A percentile compares a stretch with the other conserved stretches of the same genome.
Evolutionary conservation across 1,140 invertebrate species (phyloP).

Genomic region (Caligus rogercresseyi): DNA sequence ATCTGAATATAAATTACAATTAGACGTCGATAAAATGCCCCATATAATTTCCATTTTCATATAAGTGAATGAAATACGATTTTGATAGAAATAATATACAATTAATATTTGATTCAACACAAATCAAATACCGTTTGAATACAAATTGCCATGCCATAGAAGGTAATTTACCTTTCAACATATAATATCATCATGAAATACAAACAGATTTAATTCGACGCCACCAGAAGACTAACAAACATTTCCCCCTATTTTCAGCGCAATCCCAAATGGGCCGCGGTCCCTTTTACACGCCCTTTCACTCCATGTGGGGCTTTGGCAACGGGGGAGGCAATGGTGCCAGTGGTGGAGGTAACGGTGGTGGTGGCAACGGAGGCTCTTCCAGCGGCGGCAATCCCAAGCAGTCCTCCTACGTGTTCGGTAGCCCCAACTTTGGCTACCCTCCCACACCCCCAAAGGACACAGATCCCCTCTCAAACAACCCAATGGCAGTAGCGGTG

Average conservation of each 20-base stretch:
- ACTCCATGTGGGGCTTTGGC: slow-evolving; percentile 7
- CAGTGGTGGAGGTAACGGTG: not conserved
- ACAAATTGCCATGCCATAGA: not conserved
- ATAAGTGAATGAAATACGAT: not conserved
- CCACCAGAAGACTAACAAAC: not conserved
- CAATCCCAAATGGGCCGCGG: slow-evolving; percentile 14
- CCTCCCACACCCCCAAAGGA: slow-evolving; percentile 1
- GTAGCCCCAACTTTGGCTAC: slow-evolving; percentile 18
- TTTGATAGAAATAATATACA: not conserved
- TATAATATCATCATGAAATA: not conserved
- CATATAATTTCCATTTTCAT: too few relatives aligned
- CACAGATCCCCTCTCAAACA: not conserved
- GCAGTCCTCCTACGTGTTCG: not conserved
- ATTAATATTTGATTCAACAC: not conserved
- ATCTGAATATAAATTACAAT: too few relatives aligned
- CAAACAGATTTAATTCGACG: not conserved
- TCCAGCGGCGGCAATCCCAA: too few relatives aligned
- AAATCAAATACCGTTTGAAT: not conserved
- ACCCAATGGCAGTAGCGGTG: not conserved
- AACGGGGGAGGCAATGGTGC: not conserved
- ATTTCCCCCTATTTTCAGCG: not conserved
- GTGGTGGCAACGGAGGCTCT: not conserved
- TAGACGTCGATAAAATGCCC: too few relatives aligned
- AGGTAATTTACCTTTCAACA: not conserved
- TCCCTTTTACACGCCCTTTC: slow-evolving; percentile 9